Percentiles rank a stretch among this genome's conserved stretches.
Evolutionary conservation across 2,113 vertebrate genomes (phyloP).

Genomic region (Podiceps cristatus): DNA sequence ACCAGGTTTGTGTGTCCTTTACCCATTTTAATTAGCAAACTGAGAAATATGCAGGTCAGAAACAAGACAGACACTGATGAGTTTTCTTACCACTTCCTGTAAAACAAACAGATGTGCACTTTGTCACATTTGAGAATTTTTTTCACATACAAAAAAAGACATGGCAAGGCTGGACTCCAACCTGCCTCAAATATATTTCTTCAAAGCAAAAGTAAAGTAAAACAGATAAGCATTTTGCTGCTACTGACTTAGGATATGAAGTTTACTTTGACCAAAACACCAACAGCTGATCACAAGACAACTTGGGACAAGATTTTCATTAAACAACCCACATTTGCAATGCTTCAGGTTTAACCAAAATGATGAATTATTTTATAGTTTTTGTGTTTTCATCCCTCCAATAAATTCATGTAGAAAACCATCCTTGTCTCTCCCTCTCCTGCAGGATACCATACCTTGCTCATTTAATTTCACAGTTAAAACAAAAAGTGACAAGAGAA

Average conservation of each 20-base stretch:
- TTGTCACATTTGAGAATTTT: background rate
- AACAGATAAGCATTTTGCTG: background rate
- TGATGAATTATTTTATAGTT: background rate
- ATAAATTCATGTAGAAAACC: background rate
- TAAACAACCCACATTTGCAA: background rate
- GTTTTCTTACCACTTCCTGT: background rate
- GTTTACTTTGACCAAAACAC: background rate
- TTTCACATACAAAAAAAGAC: background rate
- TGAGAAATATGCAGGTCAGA: background rate
- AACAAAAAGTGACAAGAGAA: background rate
- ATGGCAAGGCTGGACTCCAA: background rate
- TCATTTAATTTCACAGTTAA: background rate
- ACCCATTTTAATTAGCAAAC: background rate
- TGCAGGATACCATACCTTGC: background rate
- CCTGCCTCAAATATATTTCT: background rate
- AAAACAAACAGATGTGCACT: slow-evolving; percentile 13
- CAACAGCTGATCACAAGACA: background rate
- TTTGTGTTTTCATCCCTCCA: background rate
- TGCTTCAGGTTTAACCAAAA: background rate
- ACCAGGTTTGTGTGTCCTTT: background rate
- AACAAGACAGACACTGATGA: background rate
- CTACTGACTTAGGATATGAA: background rate
- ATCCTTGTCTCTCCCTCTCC: background rate
- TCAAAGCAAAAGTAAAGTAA: background rate
- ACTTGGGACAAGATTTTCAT: background rate